Conservation (phyloP, 37 sponge, comb jelly and placozoan species). For the Hormiphora californensis region DNA sequence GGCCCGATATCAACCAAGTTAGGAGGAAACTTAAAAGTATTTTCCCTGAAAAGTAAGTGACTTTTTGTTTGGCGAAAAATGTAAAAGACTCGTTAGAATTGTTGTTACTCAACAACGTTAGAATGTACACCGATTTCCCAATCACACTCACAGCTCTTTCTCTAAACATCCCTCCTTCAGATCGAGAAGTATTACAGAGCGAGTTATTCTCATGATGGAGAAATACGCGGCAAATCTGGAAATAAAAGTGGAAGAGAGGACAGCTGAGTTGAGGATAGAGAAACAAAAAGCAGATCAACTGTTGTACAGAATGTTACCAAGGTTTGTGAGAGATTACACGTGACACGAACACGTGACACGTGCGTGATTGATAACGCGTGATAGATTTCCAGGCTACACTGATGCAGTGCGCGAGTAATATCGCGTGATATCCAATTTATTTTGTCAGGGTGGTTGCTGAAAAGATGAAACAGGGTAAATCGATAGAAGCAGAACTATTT, state of each 20-base stretch:
- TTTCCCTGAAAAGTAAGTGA: neutral
- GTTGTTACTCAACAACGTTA: too few species aligned
- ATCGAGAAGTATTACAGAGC: conserved; percentile 35
- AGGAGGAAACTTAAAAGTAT: neutral
- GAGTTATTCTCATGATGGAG: conserved; percentile 54
- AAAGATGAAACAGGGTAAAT: neutral
- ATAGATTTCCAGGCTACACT: too few species aligned
- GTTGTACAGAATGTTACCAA: conserved; percentile 53
- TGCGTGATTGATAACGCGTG: neutral
- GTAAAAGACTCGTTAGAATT: too few species aligned
- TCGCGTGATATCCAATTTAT: too few species aligned
- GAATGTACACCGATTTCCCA: too few species aligned
- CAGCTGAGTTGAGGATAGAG: neutral
- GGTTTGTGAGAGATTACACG: conserved; percentile 21
- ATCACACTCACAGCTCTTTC: too few species aligned
- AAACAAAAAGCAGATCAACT: conserved; percentile 37
- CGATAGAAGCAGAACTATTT: neutral
- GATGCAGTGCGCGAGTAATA: too few species aligned
- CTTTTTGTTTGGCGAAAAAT: too few species aligned
- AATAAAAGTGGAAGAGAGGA: conserved; percentile 36
- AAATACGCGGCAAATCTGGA: conserved; percentile 54
- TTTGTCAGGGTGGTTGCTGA: neutral
- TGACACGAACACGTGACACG: neutral
- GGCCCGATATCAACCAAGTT: neutral
- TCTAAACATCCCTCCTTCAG: too few species aligned